Base-by-base conservation (phyloP, 2,113 vertebrate genomes). In the Pipa parva region DNA sequence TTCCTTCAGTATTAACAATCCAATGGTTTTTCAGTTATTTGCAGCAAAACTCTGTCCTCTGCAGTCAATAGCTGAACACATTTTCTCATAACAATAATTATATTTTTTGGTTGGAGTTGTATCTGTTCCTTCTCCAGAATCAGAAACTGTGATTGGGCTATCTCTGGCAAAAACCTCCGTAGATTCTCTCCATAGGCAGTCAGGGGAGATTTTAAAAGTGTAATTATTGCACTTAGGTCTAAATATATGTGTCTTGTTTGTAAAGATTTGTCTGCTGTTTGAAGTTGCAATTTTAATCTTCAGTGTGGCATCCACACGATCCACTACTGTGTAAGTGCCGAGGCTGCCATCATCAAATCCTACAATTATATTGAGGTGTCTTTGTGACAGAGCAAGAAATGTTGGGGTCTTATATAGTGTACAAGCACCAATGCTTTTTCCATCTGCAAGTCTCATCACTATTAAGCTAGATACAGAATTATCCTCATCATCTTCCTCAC, bases 211-310 rank as follows among this genome's bases (percentile, higher is more conserved):
- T 83, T 99, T 99, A 75, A 92, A 98, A 76, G 83, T 88, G n/a
- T 94, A 92, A 77, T 87, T 90, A 63, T 87, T 86, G 50, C 91
- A 95, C 77, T 96, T 98, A 25, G 97, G 95, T 58, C 92, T 88
- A 71, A 93, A 89, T 66, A 92, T 85, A 76, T 97, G 95, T 1
- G 93, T 85, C 31, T 93, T 57, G 0, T 85, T 97, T 85, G 88
- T 97, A 85, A 98, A 95, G 77, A 99, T 97, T 73, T 98, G 97
- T 18, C 97, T 93, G 81, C 97, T 99, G 73, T 98, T 98, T 31
- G 97, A 99, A 59, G 97, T 98, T 76, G 97, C 97, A 7, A 99
- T 99, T 81, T 99, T 99, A 72, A 99, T 99, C 77, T 99, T 99
- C 73, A 99, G 83, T 2, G 97, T 91, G 1, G 97, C 97, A 2